Conservation (phyloP, 2,797 vertebrate genomes). For the Denticeps clupeoides region DNA sequence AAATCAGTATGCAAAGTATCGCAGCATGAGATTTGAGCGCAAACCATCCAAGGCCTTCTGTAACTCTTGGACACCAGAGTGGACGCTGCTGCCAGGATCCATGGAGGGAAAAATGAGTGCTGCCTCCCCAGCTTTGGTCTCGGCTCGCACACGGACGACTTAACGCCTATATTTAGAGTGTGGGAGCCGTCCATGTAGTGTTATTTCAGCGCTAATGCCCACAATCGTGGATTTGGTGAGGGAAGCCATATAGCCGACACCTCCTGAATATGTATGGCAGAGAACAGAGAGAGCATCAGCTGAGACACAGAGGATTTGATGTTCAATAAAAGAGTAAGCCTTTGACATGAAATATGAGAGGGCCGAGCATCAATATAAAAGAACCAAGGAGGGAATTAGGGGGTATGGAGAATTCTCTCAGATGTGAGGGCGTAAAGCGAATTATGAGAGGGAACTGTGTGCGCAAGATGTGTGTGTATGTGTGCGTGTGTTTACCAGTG, state of each 20-base stretch:
- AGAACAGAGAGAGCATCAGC: constrained; percentile 41
- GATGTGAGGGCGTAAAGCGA: constrained; percentile 54
- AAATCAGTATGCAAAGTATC: constrained; percentile 43
- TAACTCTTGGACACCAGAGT: constrained; percentile 39
- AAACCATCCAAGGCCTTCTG: constrained; percentile 32
- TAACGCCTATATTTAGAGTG: constrained; percentile 56
- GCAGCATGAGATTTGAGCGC: constrained; percentile 32
- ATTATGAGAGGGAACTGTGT: constrained; percentile 48
- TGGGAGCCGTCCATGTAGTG: constrained; percentile 49
- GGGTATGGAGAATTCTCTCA: constrained; percentile 62
- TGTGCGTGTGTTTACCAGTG: constrained; percentile 16
- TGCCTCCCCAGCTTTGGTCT: constrained; percentile 4
- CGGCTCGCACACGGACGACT: constrained; percentile 34
- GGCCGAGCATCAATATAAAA: constrained; percentile 64
- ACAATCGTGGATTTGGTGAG: constrained; percentile 51
- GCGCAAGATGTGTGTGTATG: constrained; percentile 32
- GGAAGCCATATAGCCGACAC: constrained; percentile 41
- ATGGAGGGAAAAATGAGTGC: constrained; percentile 7
- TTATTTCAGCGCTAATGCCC: constrained; percentile 55
- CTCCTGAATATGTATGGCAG: constrained; percentile 60
- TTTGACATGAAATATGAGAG: constrained; percentile 66
- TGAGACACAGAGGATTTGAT: constrained; percentile 64
- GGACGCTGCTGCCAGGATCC: constrained; percentile 20
- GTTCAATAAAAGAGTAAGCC: constrained; percentile 68
- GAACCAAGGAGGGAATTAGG: constrained; percentile 63